Base-by-base conservation (phyloP, 2,888 invertebrate genomes). In the Thymelicus lineola region DNA sequence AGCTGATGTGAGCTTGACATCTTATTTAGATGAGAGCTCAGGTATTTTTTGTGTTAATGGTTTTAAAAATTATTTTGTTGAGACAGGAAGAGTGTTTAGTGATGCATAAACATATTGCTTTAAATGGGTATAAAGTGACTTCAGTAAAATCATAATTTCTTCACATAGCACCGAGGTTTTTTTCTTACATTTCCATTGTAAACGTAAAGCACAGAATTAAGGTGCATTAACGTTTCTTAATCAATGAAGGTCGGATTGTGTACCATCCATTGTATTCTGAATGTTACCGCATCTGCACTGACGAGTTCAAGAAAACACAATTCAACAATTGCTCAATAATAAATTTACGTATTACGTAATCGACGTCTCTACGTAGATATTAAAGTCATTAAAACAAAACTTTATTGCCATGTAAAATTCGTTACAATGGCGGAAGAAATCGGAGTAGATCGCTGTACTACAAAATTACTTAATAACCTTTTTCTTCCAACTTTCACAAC, bases 21-120 rank as follows among this genome's bases (percentile, higher is more conserved):
- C 74, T 76, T 75, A 76, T 79, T 79, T 73, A 66, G 72, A 74
- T 42, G 74, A 68, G 50, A 61, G 61, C 53, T 65, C 70, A 48
- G 59, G 63, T 63, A 60, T 10, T 20, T 64, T 59, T 50, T 58
- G 36, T 58, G 63, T 38, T 48, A n/a, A 42, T 45, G 15, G 15
- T 45, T 61, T 67, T 45, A 28, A 61, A 61, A 67, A 45, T 61
- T 7, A 42, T 10, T 12, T 42, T 12, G 2, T 12, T 10, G 62
- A 35, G n/a, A n/a, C 36, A 48, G 66, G 36, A 59, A 66, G 17
- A 58, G 58, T 38, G 38, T 59, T 59, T 38, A 66, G 59, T 66
- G 17, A 66, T 35, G 36, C 48, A 59, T 50, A 48, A 58, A 46
- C 46, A 15, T 38, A 66, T 48, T 48, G 46, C 14, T 45, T 58